Conservation (phyloP, 1,140 invertebrate genomes). For the Aphaenogaster rudis region DNA sequence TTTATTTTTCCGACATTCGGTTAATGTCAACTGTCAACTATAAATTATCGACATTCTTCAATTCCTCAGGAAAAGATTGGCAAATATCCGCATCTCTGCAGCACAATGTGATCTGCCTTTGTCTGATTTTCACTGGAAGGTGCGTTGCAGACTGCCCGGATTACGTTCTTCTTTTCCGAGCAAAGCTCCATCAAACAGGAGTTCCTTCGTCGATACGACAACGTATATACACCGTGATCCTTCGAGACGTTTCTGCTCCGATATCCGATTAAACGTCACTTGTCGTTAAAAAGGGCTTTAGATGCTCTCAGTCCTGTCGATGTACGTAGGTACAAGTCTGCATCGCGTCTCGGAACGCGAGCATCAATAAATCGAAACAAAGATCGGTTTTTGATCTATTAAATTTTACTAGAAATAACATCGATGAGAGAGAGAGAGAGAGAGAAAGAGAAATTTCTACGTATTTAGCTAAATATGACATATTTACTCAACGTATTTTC, state of each 20-base stretch:
- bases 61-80: slow-evolving; percentile 15
- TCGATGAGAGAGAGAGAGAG: background rate
- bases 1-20: background rate
- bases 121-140: slow-evolving; percentile 55
- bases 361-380: slow-evolving; percentile 6
- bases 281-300: slow-evolving; percentile 68
- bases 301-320: slow-evolving; percentile 23
- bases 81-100: slow-evolving; percentile 36
- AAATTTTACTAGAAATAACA: slow-evolving; percentile 2
- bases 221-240: slow-evolving; percentile 50
- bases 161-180: slow-evolving; percentile 47
- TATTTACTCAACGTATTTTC: background rate
- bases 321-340: background rate
- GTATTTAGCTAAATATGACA: background rate
- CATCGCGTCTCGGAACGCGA: background rate
- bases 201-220: slow-evolving; percentile 42
- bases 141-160: slow-evolving; percentile 42
- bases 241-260: slow-evolving; percentile 48
- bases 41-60: slow-evolving; percentile 31
- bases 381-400: background rate
- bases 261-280: slow-evolving; percentile 70
- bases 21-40: slow-evolving; percentile 28
- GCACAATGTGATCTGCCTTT: slow-evolving; percentile 32
- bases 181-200: slow-evolving; percentile 48
- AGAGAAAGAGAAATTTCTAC: background rate